Base-by-base conservation (phyloP, 2,888 invertebrate genomes). In the Meta bourneti region DNA sequence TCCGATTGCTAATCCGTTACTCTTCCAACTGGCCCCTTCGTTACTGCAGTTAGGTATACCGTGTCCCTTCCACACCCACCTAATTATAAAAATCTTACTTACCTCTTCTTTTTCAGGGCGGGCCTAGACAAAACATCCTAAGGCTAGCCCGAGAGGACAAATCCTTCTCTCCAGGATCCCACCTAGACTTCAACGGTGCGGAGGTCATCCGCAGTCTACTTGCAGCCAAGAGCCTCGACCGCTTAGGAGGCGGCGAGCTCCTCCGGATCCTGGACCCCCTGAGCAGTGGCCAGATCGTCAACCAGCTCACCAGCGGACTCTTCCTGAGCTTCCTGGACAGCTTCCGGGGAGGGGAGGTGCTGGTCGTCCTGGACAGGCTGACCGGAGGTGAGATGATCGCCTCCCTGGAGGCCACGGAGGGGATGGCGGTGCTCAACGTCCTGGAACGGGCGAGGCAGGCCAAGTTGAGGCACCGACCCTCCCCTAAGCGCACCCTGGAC, bases 391-490 rank as follows among this genome's bases (percentile, higher is more conserved):
- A 93, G 49, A 54, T 93, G 20, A 19, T 93, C 19, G 71, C 54
- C 13, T 89, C 94, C 93, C 92, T 96, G 94, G 95, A 95, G 95
- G 94, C 95, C 93, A 93, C 95, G 34, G 94, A 95, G 1, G 94
- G 94, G 7, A 93, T 34, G 4, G 79, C 85, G 9, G 89, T 93
- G n/a, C 51, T 93, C 7, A 20, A 77, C n/a, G 93, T 91, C 69
- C 79, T 93, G 48, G 85, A 91, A 34, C 84, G 70, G 74, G 79
- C 85, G 7, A 34, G 72, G 4, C 84, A 75, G 9, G 51, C 74
- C 8, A 85, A 82, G n/a, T 19, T 52, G 7, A 83, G 83, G 52
- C 71, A 52, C 13, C 72, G 69, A 11, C 89, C 69, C 9, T 9
- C 75, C 19, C 89, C 89, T 13, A 84, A 83, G 19, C 91, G 86